Evolutionary conservation across 2,797 vertebrate species (phyloP), one percentile per base, ranked within the genome.

Genomic region (Philypnodon macrostomus): DNA sequence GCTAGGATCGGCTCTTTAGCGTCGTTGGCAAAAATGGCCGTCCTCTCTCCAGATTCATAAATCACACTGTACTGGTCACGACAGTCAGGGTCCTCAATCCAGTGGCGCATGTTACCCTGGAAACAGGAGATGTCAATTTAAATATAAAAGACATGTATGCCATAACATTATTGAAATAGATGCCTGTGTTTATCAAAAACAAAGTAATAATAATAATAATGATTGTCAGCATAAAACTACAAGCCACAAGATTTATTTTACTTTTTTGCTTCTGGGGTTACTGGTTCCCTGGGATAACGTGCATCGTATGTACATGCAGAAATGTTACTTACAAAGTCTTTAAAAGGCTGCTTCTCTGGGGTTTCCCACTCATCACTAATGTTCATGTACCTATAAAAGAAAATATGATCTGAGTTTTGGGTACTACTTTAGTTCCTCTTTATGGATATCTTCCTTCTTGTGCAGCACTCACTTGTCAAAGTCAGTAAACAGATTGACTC

Each of bases 21-120:
- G 2, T 98, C 96, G n/a, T 96, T 99, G 70, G 92, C 80, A 55
- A 95, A 97, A 68, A 99, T 99, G 66, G 92, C 91, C 0, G 95
- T 98, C 45, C 93, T 86, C 58, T 99, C 96, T 45, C 97, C 97
- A 1, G 95, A 93, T 84, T 98, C 97, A n/a, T 94, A 98, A 67
- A 98, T 99, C 39, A 99, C 95, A 14, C 97, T 99, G 80, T 95
- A 99, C 70, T 99, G 97, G 85, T 99, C 97, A 45, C 96, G 91
- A 31, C 97, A 99, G 13, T 99, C 97, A 0, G 91, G 63, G 45
- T 98, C 97, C 75, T 99, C 97, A n/a, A 95, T 81, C 96, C 97
- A 99, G 58, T 98, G 97, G 0, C 95, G 92, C 38, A 98, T 86
- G 65, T 99, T 99, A 1, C 97, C 97, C 97, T 99, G 39, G 33